Evolutionary conservation across 2,113 vertebrate genomes (phyloP).

Genomic region (Eulemur rufifrons): DNA sequence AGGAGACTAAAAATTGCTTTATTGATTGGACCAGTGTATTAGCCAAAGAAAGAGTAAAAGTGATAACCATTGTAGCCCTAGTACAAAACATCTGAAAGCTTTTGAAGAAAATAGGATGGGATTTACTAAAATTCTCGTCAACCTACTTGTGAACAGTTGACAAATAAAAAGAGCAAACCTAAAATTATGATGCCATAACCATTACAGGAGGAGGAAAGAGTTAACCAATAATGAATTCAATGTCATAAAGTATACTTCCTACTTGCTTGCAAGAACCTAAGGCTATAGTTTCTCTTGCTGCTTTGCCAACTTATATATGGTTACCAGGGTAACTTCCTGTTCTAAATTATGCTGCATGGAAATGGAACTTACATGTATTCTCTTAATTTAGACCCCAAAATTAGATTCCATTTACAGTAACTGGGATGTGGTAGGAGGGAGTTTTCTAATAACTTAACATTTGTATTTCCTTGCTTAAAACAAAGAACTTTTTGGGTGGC

Average conservation of each 20-base stretch:
- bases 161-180: conserved; percentile 36
- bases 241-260: conserved; percentile 51
- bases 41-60: not conserved
- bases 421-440: conserved; percentile 30
- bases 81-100: conserved; percentile 8
- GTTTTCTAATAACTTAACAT: conserved; percentile 47
- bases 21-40: not conserved
- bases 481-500: conserved; percentile 39
- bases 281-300: not conserved
- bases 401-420: conserved; percentile 65
- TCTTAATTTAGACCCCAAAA: conserved; percentile 55
- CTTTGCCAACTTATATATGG: conserved; percentile 49
- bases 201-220: conserved; percentile 13
- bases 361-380: conserved; percentile 60
- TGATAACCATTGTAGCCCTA: not conserved
- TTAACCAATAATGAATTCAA: conserved; percentile 49
- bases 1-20: not conserved
- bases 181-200: conserved; percentile 2
- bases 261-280: conserved; percentile 56
- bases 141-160: not conserved
- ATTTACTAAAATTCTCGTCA: conserved; percentile 26
- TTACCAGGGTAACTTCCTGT: conserved; percentile 71
- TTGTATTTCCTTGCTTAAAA: conserved; percentile 60
- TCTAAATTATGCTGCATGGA: conserved; percentile 61
- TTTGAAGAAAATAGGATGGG: not conserved